These are phyloP conservation scores for Chrysina gloriosa DNA, from an alignment of 2,888 invertebrate genomes.

Conservation along the genomic window DNA sequence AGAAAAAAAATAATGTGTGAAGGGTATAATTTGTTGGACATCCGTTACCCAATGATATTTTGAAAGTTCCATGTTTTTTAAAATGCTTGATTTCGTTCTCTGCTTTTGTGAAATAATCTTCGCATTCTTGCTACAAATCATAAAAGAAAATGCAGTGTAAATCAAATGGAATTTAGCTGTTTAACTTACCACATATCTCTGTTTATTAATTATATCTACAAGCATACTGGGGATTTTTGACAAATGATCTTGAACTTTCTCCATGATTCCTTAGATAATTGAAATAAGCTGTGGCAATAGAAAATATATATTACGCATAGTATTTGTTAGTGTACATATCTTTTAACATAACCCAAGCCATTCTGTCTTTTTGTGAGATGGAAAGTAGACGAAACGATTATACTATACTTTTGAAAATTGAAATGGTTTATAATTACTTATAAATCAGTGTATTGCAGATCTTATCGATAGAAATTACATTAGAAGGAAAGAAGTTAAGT, in stretches of 20 bases:
- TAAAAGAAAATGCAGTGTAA: neutral
- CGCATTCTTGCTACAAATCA: neutral
- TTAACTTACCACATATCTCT: neutral
- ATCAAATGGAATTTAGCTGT: neutral
- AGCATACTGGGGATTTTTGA: neutral
- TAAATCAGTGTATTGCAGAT: too few species aligned
- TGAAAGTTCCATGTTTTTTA: conserved; percentile 11
- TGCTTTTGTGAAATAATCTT: neutral
- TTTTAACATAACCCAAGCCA: too few species aligned
- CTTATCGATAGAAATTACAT: too few species aligned
- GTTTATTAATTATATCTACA: neutral
- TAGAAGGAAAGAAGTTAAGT: too few species aligned
- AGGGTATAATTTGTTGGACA: neutral
- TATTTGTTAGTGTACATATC: too few species aligned
- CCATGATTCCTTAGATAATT: neutral
- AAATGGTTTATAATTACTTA: too few species aligned
- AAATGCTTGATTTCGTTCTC: conserved; percentile 15
- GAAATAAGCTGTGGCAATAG: too few species aligned
- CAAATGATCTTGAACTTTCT: neutral
- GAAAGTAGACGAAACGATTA: too few species aligned
- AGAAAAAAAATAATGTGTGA: neutral
- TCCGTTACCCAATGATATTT: neutral
- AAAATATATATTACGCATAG: too few species aligned
- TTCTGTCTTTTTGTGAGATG: too few species aligned
- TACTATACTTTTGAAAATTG: too few species aligned